Percentiles rank a stretch among this genome's conserved stretches.
These are phyloP conservation scores for Plagodis pulveraria DNA, from an alignment of 2,888 invertebrate genomes.

Conservation along the genomic window DNA sequence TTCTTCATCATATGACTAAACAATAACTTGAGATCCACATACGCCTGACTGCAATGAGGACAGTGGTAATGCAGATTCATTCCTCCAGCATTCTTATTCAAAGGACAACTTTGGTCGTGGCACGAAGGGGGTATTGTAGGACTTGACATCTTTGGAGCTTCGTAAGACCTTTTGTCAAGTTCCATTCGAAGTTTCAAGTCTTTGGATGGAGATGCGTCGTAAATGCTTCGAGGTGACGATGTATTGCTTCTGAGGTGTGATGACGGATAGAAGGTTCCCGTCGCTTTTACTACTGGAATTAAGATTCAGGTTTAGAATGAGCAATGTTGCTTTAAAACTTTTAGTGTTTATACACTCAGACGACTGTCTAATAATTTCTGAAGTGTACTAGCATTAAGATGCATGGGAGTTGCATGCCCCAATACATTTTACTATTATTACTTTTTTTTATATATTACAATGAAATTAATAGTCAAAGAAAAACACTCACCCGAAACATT, in stretches of 20 bases:
- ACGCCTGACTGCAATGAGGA: conserved; percentile 77
- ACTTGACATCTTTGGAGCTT: conserved; percentile 64
- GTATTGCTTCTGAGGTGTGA: conserved; percentile 86
- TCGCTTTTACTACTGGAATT: conserved; percentile 95
- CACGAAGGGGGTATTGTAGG: conserved; percentile 85
- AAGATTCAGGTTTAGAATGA: conserved; percentile 45
- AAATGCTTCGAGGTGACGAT: conserved; percentile 82
- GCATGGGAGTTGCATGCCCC: no score
- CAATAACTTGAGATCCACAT: conserved; percentile 74
- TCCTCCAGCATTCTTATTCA: conserved; percentile 76
- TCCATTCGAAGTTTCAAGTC: conserved; percentile 74
- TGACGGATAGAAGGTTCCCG: conserved; percentile 96
- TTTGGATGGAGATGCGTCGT: conserved; percentile 83
- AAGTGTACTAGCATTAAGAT: no score
- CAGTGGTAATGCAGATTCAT: conserved; percentile 81
- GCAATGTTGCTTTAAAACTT: conserved; percentile 22
- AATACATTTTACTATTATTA: no score
- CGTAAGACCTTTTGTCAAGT: conserved; percentile 70
- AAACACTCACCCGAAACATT: conserved; percentile 78
- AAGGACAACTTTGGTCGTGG: conserved; percentile 81
- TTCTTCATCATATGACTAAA: conserved; percentile 82
- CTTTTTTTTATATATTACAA: neutral
- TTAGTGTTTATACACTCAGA: no score
- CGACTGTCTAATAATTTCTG: no score
- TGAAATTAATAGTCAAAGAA: conserved; percentile 2